These are phyloP conservation scores for Eurosta solidaginis DNA, from an alignment of 1,140 invertebrate species.

Conservation along the genomic window DNA sequence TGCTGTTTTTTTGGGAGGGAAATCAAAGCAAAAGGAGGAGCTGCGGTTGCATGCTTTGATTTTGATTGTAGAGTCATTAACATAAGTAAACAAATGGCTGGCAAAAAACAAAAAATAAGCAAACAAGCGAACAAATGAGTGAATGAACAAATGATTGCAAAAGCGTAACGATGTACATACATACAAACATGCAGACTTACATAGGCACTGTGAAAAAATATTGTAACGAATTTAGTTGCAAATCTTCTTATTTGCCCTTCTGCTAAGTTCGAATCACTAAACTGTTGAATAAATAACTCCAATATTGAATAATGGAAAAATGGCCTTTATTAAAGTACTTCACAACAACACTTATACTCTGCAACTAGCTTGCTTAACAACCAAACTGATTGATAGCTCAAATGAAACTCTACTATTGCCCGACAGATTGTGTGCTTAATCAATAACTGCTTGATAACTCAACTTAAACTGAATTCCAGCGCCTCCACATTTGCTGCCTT, in stretches of 20 bases:
- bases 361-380: too few species aligned
- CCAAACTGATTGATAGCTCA: too few species aligned
- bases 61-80: conserved; percentile 20
- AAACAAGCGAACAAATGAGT: background rate
- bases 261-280: background rate
- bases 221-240: background rate
- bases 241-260: background rate
- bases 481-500: too few species aligned
- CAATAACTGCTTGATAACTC: too few species aligned
- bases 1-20: too few species aligned
- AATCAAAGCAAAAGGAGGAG: background rate
- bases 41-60: background rate
- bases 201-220: background rate
- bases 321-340: too few species aligned
- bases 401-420: too few species aligned
- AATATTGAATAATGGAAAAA: too few species aligned
- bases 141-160: background rate
- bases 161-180: background rate
- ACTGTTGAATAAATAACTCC: background rate
- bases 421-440: too few species aligned
- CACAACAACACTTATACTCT: too few species aligned
- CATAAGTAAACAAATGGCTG: conserved; percentile 8
- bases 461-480: too few species aligned
- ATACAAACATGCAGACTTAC: background rate
- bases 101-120: background rate